Evolutionary conservation across 1,140 invertebrate genomes (phyloP).

Genomic region (Ridgeia piscesae): DNA sequence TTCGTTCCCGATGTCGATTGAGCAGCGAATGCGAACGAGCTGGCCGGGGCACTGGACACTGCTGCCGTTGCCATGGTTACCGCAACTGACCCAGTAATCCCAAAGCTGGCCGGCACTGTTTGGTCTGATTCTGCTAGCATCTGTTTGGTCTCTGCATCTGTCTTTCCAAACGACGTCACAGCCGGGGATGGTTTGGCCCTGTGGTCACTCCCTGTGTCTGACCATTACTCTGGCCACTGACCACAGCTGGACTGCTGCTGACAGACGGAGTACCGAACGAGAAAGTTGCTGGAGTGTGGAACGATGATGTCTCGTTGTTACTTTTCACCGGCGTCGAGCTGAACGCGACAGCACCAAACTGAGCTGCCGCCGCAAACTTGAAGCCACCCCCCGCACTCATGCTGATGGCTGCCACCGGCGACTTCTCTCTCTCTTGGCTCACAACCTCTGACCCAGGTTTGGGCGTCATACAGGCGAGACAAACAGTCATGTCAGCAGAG

Average conservation of each 20-base stretch:
- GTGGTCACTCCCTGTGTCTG: background rate
- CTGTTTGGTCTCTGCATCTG: background rate
- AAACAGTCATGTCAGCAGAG: constrained; percentile 61
- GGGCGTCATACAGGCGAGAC: constrained; percentile 67
- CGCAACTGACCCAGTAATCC: background rate
- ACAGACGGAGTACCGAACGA: background rate
- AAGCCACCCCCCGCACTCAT: background rate
- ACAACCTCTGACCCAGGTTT: constrained; percentile 51
- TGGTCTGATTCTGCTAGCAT: background rate
- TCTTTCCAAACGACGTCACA: background rate
- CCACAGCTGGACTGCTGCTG: background rate
- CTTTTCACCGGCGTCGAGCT: background rate
- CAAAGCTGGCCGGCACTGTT: background rate
- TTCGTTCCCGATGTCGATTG: background rate
- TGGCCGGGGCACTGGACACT: background rate
- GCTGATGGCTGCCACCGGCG: background rate
- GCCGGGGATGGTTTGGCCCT: background rate
- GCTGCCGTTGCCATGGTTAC: background rate
- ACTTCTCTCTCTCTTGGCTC: background rate
- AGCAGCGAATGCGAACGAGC: background rate
- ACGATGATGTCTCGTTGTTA: background rate
- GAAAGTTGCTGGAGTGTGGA: background rate
- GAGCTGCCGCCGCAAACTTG: background rate
- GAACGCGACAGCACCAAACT: background rate
- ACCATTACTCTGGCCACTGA: background rate